Evolutionary conservation across 2,113 vertebrate species (phyloP).

Genomic region (Tetrao urogallus): DNA sequence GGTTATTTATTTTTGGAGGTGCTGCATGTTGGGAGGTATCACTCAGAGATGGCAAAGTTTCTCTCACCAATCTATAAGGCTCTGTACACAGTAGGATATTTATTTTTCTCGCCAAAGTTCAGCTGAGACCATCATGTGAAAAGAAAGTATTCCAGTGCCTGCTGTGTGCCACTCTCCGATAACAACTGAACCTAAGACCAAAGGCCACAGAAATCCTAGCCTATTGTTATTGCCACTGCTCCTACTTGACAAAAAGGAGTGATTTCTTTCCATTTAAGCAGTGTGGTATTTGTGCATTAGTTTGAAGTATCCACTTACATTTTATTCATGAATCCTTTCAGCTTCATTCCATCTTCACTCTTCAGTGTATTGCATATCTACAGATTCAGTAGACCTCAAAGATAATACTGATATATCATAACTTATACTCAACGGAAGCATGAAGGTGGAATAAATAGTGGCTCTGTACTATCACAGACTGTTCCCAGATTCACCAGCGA

Average conservation of each 20-base stretch:
- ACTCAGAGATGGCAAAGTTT: background rate
- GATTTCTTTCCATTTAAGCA: slow-evolving; percentile 56
- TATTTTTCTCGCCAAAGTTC: slow-evolving; percentile 11
- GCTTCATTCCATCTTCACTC: slow-evolving; percentile 12
- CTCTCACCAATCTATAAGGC: background rate
- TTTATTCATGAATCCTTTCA: slow-evolving; percentile 67
- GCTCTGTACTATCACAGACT: background rate
- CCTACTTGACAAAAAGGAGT: slow-evolving; percentile 43
- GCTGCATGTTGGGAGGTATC: background rate
- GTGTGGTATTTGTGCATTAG: slow-evolving; percentile 17
- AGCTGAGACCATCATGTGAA: rapidly evolving
- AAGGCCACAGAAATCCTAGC: slow-evolving; percentile 27
- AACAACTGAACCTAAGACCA: background rate
- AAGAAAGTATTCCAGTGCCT: background rate
- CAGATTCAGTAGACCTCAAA: slow-evolving; percentile 39
- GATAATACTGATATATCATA: slow-evolving; percentile 52
- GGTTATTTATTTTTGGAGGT: background rate
- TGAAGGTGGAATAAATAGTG: background rate
- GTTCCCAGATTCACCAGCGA: slow-evolving; percentile 4
- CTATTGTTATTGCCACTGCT: slow-evolving; percentile 12
- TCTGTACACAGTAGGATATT: background rate
- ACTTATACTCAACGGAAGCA: slow-evolving; percentile 32
- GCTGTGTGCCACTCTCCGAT: background rate
- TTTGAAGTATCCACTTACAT: slow-evolving; percentile 41
- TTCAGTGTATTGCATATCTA: slow-evolving; percentile 7